Evolutionary conservation across 2,797 vertebrate genomes (phyloP).

Genomic region (Chaenodraco wilsoni): DNA sequence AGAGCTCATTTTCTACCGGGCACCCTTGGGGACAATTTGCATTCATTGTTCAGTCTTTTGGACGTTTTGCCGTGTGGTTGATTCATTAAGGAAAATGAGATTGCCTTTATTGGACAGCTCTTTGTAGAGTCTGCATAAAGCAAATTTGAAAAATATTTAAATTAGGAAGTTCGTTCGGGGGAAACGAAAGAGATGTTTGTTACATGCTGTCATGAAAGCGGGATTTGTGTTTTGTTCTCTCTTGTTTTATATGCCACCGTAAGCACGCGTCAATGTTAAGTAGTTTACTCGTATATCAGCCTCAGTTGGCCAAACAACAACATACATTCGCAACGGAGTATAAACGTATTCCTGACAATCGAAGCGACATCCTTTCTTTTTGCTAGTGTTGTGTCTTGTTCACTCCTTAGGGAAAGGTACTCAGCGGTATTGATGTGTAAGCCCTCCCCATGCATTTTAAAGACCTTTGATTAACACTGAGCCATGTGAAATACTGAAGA

Average conservation of each 20-base stretch:
- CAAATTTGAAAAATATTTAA: slow-evolving; percentile 37
- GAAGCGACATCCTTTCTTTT: slow-evolving; percentile 26
- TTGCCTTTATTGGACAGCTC: slow-evolving; percentile 47
- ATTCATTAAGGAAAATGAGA: slow-evolving; percentile 66
- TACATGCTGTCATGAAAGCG: slow-evolving; percentile 9
- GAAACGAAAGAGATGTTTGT: slow-evolving; percentile 27
- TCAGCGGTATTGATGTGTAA: slow-evolving; percentile 63
- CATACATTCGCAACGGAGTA: slow-evolving; percentile 18
- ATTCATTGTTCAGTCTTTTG: slow-evolving; percentile 60
- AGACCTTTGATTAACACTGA: slow-evolving; percentile 61
- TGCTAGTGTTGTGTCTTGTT: slow-evolving; percentile 53
- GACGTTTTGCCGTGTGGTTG: slow-evolving; percentile 52
- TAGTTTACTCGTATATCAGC: slow-evolving; percentile 29
- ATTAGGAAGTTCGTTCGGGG: slow-evolving; percentile 38
- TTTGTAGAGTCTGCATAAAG: slow-evolving; percentile 42
- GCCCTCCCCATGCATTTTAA: slow-evolving; percentile 64
- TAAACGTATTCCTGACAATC: slow-evolving; percentile 34
- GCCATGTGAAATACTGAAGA: slow-evolving; percentile 54
- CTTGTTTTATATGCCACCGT: slow-evolving; percentile 17
- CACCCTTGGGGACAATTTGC: slow-evolving; percentile 57
- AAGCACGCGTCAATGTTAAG: slow-evolving; percentile 9
- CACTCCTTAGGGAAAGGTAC: slow-evolving; percentile 55
- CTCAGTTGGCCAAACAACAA: slow-evolving; percentile 35
- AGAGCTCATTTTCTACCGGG: slow-evolving; percentile 62
- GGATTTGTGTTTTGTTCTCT: slow-evolving; percentile 7